A percentile compares a stretch with the other conserved stretches of the same genome.
phyloP scores from a whole-genome alignment of 2,888 invertebrate species.

The Andrena minutula region DNA sequence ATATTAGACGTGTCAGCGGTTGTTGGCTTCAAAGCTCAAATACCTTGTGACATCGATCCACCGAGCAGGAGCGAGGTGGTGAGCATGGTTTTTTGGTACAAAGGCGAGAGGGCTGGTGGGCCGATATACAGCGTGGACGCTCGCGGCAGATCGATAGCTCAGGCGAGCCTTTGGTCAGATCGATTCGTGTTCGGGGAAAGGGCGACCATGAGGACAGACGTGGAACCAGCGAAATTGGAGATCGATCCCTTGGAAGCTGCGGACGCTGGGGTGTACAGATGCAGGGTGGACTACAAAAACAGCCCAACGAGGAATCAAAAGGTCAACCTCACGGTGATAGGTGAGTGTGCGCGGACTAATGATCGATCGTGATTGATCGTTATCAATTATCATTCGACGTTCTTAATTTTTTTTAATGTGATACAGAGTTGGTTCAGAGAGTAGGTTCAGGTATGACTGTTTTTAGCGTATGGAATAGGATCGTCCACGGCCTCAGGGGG shows the following conservation, averaged over 20 bases:
- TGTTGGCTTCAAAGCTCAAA: conserved; percentile 91
- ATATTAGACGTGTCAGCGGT: conserved; percentile 92
- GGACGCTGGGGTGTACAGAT: conserved; percentile 86
- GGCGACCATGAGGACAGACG: conserved; percentile 86
- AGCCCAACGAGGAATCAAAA: conserved; percentile 86
- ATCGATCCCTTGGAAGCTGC: conserved; percentile 83
- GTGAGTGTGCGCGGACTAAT: conserved; percentile 80
- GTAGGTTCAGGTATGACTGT: no score
- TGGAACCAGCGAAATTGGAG: conserved; percentile 84
- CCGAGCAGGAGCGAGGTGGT: conserved; percentile 92
- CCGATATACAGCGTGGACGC: conserved; percentile 92
- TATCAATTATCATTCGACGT: background rate
- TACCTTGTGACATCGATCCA: conserved; percentile 95
- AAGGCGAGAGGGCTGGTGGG: conserved; percentile 91
- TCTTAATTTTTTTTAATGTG: background rate
- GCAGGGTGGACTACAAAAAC: conserved; percentile 86
- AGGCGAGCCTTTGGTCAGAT: conserved; percentile 85
- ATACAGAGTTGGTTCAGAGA: no score
- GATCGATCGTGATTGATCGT: conserved; percentile 21
- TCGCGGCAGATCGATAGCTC: conserved; percentile 82
- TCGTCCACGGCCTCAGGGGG: no score
- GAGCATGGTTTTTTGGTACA: conserved; percentile 96
- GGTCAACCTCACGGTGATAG: conserved; percentile 86
- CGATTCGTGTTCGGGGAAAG: conserved; percentile 84
- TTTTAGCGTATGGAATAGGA: no score